A percentile compares a stretch with the other conserved stretches of the same genome.
phyloP scores from a whole-genome alignment of 2,113 vertebrate species.

The Speoplatyrhinus poulsoni region DNA sequence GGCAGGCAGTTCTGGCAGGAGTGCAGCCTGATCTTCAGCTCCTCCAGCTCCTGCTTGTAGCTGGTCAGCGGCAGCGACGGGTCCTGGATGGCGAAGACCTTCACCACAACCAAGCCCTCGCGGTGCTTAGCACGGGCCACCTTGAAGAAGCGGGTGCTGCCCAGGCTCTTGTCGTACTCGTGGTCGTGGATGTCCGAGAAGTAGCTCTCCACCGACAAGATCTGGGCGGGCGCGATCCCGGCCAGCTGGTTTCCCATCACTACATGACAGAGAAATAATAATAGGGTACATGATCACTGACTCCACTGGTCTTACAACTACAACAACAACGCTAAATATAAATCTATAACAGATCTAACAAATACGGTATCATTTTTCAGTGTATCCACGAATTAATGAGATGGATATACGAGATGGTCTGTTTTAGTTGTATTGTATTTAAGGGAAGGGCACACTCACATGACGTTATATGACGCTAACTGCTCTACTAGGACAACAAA shows the following conservation, averaged over 20 bases:
- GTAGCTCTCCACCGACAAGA: slow-evolving; percentile 97
- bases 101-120: slow-evolving; percentile 94
- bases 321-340: too few relatives aligned
- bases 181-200: slow-evolving; percentile 97
- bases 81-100: slow-evolving; percentile 98
- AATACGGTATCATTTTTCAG: too few relatives aligned
- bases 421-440: too few relatives aligned
- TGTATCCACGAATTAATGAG: too few relatives aligned
- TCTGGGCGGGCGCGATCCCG: slow-evolving; percentile 96
- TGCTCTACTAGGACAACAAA: too few relatives aligned
- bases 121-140: slow-evolving; percentile 94
- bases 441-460: too few relatives aligned
- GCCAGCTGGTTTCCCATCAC: slow-evolving; percentile 96
- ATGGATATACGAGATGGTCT: too few relatives aligned
- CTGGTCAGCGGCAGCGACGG: slow-evolving; percentile 91
- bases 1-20: slow-evolving; percentile 95
- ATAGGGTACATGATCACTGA: too few relatives aligned
- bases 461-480: too few relatives aligned
- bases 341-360: too few relatives aligned
- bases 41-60: slow-evolving; percentile 96
- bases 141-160: slow-evolving; percentile 97
- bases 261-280: too few relatives aligned
- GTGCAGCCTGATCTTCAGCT: slow-evolving; percentile 90
- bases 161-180: slow-evolving; percentile 95
- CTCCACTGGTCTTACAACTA: too few relatives aligned